phyloP scores from a whole-genome alignment of 1,140 invertebrate species.

The Saxidomus purpurata region DNA sequence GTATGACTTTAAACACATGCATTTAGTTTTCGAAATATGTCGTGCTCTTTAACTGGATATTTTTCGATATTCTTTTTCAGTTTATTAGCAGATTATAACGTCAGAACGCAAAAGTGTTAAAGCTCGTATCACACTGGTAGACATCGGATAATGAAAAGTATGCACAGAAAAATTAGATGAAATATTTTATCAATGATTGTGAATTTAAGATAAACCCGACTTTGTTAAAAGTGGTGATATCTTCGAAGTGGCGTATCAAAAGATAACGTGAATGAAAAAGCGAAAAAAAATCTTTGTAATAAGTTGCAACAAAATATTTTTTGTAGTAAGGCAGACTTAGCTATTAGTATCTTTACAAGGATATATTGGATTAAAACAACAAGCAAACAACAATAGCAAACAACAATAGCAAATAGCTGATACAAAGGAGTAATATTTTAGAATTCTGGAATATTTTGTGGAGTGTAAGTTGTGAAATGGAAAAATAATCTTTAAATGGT shows the following conservation, averaged over 20 bases:
- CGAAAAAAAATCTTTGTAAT: not conserved
- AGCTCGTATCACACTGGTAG: not conserved
- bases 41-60: not conserved
- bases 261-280: conserved; percentile 10
- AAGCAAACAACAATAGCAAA: not conserved
- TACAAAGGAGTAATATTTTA: not conserved
- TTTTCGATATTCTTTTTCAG: not conserved
- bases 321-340: not conserved
- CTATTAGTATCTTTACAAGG: not conserved
- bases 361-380: not conserved
- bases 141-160: not conserved
- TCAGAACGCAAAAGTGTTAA: not conserved
- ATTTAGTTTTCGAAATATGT: not conserved
- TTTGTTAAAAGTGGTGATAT: not conserved
- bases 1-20: conserved; percentile 15
- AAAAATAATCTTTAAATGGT: not conserved
- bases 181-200: conserved; percentile 28
- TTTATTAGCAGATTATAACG: not conserved
- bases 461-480: not conserved
- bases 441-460: conserved; percentile 12
- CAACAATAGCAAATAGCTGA: not conserved
- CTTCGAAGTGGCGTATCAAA: not conserved
- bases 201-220: not conserved
- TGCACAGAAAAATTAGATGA: conserved; percentile 13
- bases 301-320: not conserved